Base-by-base conservation (phyloP, 2,113 vertebrate genomes). In the Synchiropus splendidus region DNA sequence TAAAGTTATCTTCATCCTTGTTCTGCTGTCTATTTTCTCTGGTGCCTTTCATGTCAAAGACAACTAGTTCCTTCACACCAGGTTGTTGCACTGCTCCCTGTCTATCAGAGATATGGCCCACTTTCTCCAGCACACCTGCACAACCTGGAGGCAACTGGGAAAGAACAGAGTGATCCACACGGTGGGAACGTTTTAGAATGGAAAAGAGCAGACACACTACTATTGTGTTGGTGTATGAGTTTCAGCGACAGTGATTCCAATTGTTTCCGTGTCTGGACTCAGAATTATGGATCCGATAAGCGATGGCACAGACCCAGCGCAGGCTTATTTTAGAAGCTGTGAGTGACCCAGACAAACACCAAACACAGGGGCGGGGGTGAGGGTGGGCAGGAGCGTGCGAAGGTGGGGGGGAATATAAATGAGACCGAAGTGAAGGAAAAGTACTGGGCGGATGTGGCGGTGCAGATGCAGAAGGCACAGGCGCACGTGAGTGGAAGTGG, bases 391-490 rank as follows among this genome's bases (percentile, higher is more conserved):
- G 43, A 47, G 36, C 27, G 45, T 39, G 38, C 40, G 58, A 31
- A 43, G 64, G 57, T 55, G 56, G 64, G n/a, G 70, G 36, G 71
- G 75, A 69, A 78, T 75, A 71, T 67, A 72, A 72, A 79, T 76
- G 73, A 80, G 77, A 59, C 39, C 21, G 51, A 60, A 72, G 74
- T 51, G 57, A 68, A 78, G 81, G 78, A 83, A 81, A 83, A 83
- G 78, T 83, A 83, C 81, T 78, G 78, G 65, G 46, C 14, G 56
- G 51, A 55, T 74, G 67, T 58, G 57, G 36, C 31, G 68, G 51
- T 79, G 75, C 72, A 64, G 74, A 73, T 71, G 74, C 59, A 68
- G 71, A 79, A 75, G 62, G 65, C 57, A 38, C 37, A 47, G 51
- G 66, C n/a, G 44, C 64, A 67, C 51, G 69, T 70, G 67, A 65